phyloP scores from a whole-genome alignment of 37 sponge, comb jelly and placozoan genomes.

The Ephydatia muelleri region DNA sequence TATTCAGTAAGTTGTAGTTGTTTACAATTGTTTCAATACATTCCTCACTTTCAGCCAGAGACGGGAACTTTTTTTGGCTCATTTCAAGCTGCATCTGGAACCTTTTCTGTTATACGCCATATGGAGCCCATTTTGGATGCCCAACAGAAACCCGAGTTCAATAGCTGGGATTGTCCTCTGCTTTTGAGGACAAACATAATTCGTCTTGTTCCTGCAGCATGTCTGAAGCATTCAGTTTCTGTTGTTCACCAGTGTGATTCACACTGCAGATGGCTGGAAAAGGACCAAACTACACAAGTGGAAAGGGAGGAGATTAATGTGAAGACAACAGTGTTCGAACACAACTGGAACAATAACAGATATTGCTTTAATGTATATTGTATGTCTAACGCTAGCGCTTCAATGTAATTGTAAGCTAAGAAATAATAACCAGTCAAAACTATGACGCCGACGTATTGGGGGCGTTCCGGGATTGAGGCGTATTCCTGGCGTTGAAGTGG shows the following conservation, averaged over 20 bases:
- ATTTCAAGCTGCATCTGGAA: neutral
- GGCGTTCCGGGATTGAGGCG: too few relatives aligned
- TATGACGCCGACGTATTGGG: too few relatives aligned
- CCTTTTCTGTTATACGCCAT: neutral
- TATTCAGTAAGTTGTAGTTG: neutral
- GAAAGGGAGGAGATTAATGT: too few relatives aligned
- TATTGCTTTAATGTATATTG: too few relatives aligned
- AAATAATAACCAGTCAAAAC: too few relatives aligned
- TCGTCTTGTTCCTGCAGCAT: neutral
- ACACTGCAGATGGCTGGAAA: too few relatives aligned
- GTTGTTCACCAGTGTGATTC: neutral
- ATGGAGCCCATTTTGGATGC: neutral
- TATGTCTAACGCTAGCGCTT: too few relatives aligned
- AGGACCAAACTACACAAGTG: too few relatives aligned
- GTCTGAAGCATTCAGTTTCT: neutral
- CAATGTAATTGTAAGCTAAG: too few relatives aligned
- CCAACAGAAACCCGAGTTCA: neutral
- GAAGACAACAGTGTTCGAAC: too few relatives aligned
- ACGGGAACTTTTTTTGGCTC: neutral
- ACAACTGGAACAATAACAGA: too few relatives aligned
- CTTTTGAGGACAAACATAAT: neutral
- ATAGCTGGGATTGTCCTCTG: neutral
- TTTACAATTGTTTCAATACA: neutral
- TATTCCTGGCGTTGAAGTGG: too few relatives aligned
- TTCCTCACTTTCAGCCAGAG: neutral